Conservation (phyloP, 2,888 invertebrate species). For the Nysson spinosus region DNA sequence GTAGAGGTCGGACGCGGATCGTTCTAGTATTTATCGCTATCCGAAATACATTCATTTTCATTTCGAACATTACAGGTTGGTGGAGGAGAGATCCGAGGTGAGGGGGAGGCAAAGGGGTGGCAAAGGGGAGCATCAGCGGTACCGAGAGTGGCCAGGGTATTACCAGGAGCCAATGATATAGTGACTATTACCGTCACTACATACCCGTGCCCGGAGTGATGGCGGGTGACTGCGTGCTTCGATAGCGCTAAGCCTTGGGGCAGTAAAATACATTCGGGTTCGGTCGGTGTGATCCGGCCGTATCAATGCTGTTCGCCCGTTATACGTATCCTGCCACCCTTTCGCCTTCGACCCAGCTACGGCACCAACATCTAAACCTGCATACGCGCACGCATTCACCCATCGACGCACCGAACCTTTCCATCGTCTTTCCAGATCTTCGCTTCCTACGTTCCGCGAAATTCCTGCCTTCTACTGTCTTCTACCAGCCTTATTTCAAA, state of each 20-base stretch:
- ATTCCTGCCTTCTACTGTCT: too few relatives aligned
- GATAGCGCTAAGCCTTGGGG: slow-evolving; percentile 77
- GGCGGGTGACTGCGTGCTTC: slow-evolving; percentile 77
- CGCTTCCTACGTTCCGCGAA: too few relatives aligned
- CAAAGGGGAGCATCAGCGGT: slow-evolving; percentile 58
- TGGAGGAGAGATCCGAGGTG: slow-evolving; percentile 44
- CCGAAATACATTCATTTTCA: slow-evolving; percentile 78
- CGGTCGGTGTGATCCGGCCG: slow-evolving; percentile 77
- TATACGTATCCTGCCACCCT: slow-evolving; percentile 67
- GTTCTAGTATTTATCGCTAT: slow-evolving; percentile 76
- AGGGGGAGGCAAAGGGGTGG: slow-evolving; percentile 33
- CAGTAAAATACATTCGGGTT: slow-evolving; percentile 77
- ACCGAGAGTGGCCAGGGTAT: slow-evolving; percentile 70
- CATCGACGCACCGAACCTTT: too few relatives aligned
- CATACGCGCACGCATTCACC: not conserved
- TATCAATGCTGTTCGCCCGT: slow-evolving; percentile 76
- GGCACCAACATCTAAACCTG: slow-evolving; percentile 9
- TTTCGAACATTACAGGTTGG: slow-evolving; percentile 74
- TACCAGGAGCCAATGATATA: slow-evolving; percentile 78
- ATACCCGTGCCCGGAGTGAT: slow-evolving; percentile 76
- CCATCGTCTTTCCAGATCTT: too few relatives aligned
- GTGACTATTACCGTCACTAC: slow-evolving; percentile 78
- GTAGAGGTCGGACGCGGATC: slow-evolving; percentile 66
- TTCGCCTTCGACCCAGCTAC: slow-evolving; percentile 32
- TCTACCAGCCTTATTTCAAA: too few relatives aligned